A percentile compares a stretch with the other conserved stretches of the same genome.
Evolutionary conservation across 2,888 invertebrate genomes (phyloP).

Genomic region (Caenorhabditis virilis): DNA sequence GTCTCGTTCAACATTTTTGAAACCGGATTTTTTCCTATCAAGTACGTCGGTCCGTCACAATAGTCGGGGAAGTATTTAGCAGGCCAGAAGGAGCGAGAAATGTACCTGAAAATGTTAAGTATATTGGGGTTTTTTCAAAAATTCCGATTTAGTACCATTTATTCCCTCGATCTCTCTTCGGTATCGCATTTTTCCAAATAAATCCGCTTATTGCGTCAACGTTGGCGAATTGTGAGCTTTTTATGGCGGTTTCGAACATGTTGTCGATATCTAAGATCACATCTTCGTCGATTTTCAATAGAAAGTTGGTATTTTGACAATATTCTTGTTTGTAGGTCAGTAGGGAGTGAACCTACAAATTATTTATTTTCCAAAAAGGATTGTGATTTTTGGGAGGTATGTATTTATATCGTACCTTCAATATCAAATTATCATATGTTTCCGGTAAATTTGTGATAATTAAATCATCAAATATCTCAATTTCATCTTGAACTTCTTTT

Average conservation of each 20-base stretch:
- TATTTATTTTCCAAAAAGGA: background rate
- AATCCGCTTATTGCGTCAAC: slow-evolving; percentile 23
- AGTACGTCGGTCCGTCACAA: slow-evolving; percentile 44
- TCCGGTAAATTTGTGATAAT: slow-evolving; percentile 42
- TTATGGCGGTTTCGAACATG: background rate
- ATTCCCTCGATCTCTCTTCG: slow-evolving; percentile 13
- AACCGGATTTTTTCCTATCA: slow-evolving; percentile 30
- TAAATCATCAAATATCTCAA: slow-evolving; percentile 25
- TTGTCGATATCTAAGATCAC: slow-evolving; percentile 34
- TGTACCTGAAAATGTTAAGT: no score
- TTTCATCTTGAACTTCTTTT: slow-evolving; percentile 31
- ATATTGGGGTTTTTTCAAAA: no score
- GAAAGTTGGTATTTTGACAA: slow-evolving; percentile 27
- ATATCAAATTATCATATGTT: slow-evolving; percentile 35
- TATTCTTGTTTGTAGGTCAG: slow-evolving; percentile 22
- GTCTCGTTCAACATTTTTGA: slow-evolving; percentile 24
- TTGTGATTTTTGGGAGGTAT: no score
- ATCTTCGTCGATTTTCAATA: slow-evolving; percentile 47
- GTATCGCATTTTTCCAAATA: slow-evolving; percentile 35
- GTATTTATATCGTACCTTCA: no score
- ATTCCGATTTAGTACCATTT: no score
- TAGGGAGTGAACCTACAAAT: slow-evolving; percentile 29
- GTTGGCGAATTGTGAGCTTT: background rate
- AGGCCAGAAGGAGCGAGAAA: slow-evolving; percentile 7
- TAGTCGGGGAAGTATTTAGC: slow-evolving; percentile 37